Conservation (phyloP, 53 echinoderm and acorn worm species). For the Henricia sp. region DNA sequence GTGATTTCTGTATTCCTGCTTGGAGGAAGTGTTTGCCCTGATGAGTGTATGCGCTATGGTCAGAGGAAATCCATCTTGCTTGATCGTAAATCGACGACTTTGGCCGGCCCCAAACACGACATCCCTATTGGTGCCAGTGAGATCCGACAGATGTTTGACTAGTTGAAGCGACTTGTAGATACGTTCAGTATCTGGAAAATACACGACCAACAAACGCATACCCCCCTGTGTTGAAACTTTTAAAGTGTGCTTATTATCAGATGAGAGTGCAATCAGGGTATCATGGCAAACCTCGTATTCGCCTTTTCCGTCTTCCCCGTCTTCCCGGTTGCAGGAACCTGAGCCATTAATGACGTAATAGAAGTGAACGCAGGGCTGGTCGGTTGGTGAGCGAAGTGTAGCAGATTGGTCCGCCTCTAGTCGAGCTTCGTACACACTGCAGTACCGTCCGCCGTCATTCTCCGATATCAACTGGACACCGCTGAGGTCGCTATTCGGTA, state of each 20-base stretch:
- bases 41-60: slow-evolving; percentile 28
- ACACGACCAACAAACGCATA: slow-evolving; percentile 47
- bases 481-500: slow-evolving; percentile 31
- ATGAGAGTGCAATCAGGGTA: slow-evolving; percentile 44
- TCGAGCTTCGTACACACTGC: slow-evolving; percentile 45
- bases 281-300: slow-evolving; percentile 7
- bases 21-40: not conserved
- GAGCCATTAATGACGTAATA: slow-evolving; percentile 49
- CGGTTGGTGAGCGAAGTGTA: not conserved
- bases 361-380: slow-evolving; percentile 1
- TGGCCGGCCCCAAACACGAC: slow-evolving; percentile 26
- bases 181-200: slow-evolving; percentile 9
- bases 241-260: slow-evolving; percentile 20
- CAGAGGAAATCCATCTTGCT: slow-evolving; percentile 44
- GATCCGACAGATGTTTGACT: slow-evolving; percentile 9
- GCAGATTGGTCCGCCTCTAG: slow-evolving; percentile 5
- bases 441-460: not conserved
- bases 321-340: not conserved
- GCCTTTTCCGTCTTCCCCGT: not conserved
- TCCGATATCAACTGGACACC: slow-evolving; percentile 9
- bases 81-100: slow-evolving; percentile 47
- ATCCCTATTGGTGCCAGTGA: slow-evolving; percentile 46
- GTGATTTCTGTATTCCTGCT: slow-evolving; percentile 30
- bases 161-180: not conserved
- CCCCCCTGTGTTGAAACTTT: slow-evolving; percentile 21